Evolutionary conservation across 2,888 invertebrate species (phyloP).

Genomic region (Achlya flavicornis): DNA sequence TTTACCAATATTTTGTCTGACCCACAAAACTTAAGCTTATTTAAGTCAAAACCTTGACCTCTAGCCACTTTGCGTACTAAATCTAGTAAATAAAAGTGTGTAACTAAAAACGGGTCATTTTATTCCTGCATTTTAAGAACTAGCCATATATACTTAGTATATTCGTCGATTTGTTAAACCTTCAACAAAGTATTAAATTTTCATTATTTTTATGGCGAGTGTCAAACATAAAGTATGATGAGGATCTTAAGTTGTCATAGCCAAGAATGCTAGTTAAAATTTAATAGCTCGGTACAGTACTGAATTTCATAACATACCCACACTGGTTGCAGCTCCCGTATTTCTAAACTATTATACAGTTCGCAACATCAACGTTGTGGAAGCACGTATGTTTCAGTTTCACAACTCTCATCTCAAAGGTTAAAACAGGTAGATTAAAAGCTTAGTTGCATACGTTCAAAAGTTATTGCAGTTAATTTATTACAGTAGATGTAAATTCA

Average conservation of each 20-base stretch:
- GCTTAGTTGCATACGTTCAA: not conserved
- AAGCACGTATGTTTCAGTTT: constrained; percentile 6
- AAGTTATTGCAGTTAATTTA: not conserved
- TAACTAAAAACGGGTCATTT: too few species aligned
- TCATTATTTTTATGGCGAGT: not conserved
- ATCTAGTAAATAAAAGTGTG: too few species aligned
- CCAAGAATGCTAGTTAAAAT: not conserved
- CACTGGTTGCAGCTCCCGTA: not conserved
- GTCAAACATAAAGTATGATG: not conserved
- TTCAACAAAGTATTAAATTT: not conserved
- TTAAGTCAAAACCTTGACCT: too few species aligned
- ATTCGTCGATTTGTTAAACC: too few species aligned
- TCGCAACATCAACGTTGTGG: not conserved
- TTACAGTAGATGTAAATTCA: not conserved
- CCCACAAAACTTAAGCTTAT: too few species aligned
- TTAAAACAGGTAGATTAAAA: constrained; percentile 3
- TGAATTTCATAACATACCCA: not conserved
- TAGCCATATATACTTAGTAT: too few species aligned
- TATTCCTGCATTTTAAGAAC: too few species aligned
- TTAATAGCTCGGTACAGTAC: not conserved
- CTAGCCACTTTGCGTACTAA: too few species aligned
- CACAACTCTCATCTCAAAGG: constrained; percentile 1
- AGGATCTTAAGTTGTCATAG: not conserved
- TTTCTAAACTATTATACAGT: not conserved
- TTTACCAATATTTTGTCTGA: too few species aligned